Base-by-base conservation (phyloP, 2,888 invertebrate species). In the Hydroisotoma schaefferi region DNA sequence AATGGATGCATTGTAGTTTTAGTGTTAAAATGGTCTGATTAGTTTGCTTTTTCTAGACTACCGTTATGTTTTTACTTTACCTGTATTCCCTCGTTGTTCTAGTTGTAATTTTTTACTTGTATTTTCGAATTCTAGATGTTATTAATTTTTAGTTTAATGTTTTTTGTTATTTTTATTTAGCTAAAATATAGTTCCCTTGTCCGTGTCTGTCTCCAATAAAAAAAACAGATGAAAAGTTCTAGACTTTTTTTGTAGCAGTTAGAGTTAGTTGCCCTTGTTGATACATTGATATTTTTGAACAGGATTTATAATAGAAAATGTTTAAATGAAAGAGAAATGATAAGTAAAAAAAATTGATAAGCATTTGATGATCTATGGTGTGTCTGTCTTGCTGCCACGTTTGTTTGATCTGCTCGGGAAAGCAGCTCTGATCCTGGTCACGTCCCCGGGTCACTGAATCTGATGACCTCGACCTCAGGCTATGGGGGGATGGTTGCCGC, bases 191-290 rank as follows among this genome's bases (percentile, higher is more conserved):
- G 18, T 55, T 51, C 59, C 56, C 59, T 65, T 69, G 69, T 67
- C 67, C 69, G 69, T 69, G 69, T 69, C 69, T 69, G 67, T 67
- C 63, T 55, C 61, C 12, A 27, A 25, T 15, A 40, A 26, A 40
- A 15, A 40, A 20, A 15, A 40, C 40, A 40, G 29, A 57, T 10
- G 8, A 33, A 33, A 8, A 10, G 8, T 33, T 33, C 33, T 33
- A 33, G 33, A 33, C 33, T 40, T 40, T n/a, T n/a, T n/a, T n/a
- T n/a, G n/a, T n/a, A n/a, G n/a, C n/a, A n/a, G n/a, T n/a, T n/a
- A 15, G 40, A 15, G 15, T 33, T 33, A 33, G 33, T 40, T 40
- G 40, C 40, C 40, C 40, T 40, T 15, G n/a, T n/a, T 18, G 40
- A 40, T 40, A 40, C 40, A 40, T 40, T 40, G 40, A 40, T 40